phyloP scores from a whole-genome alignment of 2,888 invertebrate genomes.

The Chaetogeoica ovagalla region DNA sequence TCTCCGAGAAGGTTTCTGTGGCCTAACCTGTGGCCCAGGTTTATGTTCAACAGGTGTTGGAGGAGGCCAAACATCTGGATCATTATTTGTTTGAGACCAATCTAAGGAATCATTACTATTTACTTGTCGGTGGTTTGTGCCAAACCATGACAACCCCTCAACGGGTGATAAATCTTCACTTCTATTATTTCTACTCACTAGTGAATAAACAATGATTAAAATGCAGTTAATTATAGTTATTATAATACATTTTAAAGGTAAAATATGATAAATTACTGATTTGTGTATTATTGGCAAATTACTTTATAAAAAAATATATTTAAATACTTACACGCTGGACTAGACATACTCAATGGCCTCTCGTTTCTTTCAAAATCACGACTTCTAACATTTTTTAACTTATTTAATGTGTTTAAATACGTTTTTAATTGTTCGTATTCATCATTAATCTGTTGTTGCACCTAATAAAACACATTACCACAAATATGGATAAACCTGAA shows the following conservation, averaged over 20 bases:
- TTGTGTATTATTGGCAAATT: neutral
- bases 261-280: neutral
- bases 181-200: constrained; percentile 48
- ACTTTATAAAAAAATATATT: neutral
- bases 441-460: constrained; percentile 82
- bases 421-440: constrained; percentile 91
- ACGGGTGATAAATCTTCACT: constrained; percentile 45
- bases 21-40: constrained; percentile 51
- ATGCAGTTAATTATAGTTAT: neutral
- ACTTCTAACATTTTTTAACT: constrained; percentile 29
- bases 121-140: constrained; percentile 34
- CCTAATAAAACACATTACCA: constrained; percentile 62
- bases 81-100: constrained; percentile 65
- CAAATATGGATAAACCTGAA: constrained; percentile 5
- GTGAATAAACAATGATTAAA: neutral
- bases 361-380: constrained; percentile 42
- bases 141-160: constrained; percentile 49
- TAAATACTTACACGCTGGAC: constrained; percentile 42
- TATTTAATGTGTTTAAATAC: constrained; percentile 69
- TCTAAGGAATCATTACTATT: constrained; percentile 56
- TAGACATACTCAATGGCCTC: constrained; percentile 45
- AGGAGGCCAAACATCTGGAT: constrained; percentile 88
- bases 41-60: constrained; percentile 77
- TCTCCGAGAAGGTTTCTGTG: constrained; percentile 46
- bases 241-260: neutral